Percentiles rank a stretch among this genome's conserved stretches.
Evolutionary conservation across 2,888 invertebrate species (phyloP).

Genomic region (Malthinus seriepunctatus): DNA sequence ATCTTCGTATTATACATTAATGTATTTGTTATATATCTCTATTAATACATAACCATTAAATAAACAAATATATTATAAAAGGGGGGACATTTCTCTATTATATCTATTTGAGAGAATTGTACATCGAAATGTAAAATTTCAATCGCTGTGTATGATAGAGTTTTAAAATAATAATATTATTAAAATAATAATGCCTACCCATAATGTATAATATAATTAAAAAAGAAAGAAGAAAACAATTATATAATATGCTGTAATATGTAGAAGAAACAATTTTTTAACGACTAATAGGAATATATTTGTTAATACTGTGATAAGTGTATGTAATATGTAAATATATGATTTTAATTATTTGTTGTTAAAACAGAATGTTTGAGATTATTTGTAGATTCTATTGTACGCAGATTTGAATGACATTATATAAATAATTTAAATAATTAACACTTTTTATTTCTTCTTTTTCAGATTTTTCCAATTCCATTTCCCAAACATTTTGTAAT

Average conservation of each 20-base stretch:
- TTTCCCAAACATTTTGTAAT: no score
- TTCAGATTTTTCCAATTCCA: no score
- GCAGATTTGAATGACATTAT: slow-evolving; percentile 19
- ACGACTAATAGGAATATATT: neutral
- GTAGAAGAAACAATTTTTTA: neutral
- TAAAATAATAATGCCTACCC: slow-evolving; percentile 10
- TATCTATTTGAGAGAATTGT: slow-evolving; percentile 7
- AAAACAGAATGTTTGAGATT: slow-evolving; percentile 8
- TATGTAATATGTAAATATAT: slow-evolving; percentile 11
- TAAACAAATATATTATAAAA: slow-evolving; percentile 1
- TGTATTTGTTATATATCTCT: neutral
- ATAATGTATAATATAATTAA: slow-evolving; percentile 8
- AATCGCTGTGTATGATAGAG: slow-evolving; percentile 20
- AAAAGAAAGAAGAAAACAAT: neutral
- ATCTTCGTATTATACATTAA: slow-evolving; percentile 5
- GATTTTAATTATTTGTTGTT: slow-evolving; percentile 16
- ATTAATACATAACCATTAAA: neutral
- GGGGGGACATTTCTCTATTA: slow-evolving; percentile 13
- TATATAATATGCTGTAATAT: neutral
- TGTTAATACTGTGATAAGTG: slow-evolving; percentile 24
- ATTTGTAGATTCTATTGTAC: slow-evolving; percentile 24
- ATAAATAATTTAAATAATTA: slow-evolving; percentile 6
- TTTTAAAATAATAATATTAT: slow-evolving; percentile 7
- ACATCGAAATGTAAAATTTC: slow-evolving; percentile 25
- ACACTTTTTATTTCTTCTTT: neutral